phyloP scores from a whole-genome alignment of 2,113 vertebrate species.

The Ifrita kowaldi region DNA sequence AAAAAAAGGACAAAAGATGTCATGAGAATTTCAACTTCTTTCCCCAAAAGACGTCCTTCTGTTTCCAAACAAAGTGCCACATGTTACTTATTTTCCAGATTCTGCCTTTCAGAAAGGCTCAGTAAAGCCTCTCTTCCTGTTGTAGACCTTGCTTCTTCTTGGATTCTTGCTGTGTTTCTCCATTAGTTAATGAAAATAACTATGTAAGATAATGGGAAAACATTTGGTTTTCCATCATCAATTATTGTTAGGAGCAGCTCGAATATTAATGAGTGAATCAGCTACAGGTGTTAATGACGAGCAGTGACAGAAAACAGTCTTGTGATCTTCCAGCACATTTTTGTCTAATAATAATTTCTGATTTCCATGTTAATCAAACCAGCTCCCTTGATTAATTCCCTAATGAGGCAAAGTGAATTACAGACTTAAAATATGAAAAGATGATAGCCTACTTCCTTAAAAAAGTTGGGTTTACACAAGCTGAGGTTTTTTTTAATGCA shows the following conservation, averaged over 20 bases:
- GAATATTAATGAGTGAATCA: neutral
- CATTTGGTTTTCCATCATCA: neutral
- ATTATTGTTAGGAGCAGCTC: neutral
- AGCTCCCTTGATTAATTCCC: slow-evolving; percentile 15
- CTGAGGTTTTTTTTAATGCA: neutral
- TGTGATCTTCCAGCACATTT: neutral
- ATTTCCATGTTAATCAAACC: slow-evolving; percentile 40
- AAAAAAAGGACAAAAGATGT: neutral
- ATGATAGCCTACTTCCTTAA: neutral
- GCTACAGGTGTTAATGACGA: slow-evolving; percentile 6
- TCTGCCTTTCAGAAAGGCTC: neutral
- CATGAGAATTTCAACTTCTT: neutral
- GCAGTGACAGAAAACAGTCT: neutral
- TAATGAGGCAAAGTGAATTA: neutral
- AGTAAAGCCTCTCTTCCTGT: neutral
- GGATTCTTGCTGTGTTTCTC: neutral
- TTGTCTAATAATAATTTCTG: slow-evolving; percentile 35
- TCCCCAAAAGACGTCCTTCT: neutral
- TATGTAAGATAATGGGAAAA: neutral
- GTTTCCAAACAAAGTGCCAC: neutral
- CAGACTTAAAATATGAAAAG: neutral
- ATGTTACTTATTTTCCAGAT: neutral
- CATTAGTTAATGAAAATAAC: neutral
- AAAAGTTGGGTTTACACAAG: neutral
- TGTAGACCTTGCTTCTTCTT: neutral